phyloP scores from a whole-genome alignment of 2,888 invertebrate genomes.

The Reticulitermes lucifugus region DNA sequence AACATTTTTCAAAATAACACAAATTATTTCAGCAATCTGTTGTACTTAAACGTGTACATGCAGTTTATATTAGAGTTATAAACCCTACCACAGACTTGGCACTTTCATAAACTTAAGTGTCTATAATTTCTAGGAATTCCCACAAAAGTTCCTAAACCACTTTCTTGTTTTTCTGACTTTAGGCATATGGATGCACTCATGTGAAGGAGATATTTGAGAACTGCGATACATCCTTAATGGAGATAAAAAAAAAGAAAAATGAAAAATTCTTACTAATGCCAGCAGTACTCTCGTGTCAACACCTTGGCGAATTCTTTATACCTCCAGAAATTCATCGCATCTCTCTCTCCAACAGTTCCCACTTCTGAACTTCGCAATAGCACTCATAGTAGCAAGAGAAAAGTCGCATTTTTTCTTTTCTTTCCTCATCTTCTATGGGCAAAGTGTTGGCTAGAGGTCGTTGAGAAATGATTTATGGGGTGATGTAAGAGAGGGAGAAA shows the following conservation, averaged over 20 bases:
- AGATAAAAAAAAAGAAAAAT: neutral
- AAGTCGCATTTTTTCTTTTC: slow-evolving; percentile 3
- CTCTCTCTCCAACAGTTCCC: neutral
- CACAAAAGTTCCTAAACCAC: neutral
- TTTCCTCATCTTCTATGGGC: slow-evolving; percentile 4
- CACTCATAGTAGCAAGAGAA: slow-evolving; percentile 18
- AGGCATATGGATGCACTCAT: neutral
- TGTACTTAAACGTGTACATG: too few relatives aligned
- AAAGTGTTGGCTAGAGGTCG: slow-evolving; percentile 35
- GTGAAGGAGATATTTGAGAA: neutral
- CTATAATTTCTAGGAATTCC: neutral
- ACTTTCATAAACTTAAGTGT: too few relatives aligned
- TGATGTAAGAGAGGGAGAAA: slow-evolving; percentile 24
- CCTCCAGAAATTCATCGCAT: slow-evolving; percentile 35
- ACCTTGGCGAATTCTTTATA: slow-evolving; percentile 39
- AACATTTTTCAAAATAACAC: too few relatives aligned
- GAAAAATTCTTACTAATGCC: slow-evolving; percentile 10
- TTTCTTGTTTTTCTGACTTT: neutral
- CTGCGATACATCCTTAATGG: neutral
- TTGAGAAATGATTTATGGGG: slow-evolving; percentile 37
- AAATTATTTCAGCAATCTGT: too few relatives aligned
- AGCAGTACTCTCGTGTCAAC: slow-evolving; percentile 8
- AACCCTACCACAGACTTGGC: too few relatives aligned
- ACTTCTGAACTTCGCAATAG: slow-evolving; percentile 24
- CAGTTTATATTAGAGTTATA: too few relatives aligned